Base-by-base conservation (phyloP, 2,888 invertebrate genomes). In the Seira sanloemensis region DNA sequence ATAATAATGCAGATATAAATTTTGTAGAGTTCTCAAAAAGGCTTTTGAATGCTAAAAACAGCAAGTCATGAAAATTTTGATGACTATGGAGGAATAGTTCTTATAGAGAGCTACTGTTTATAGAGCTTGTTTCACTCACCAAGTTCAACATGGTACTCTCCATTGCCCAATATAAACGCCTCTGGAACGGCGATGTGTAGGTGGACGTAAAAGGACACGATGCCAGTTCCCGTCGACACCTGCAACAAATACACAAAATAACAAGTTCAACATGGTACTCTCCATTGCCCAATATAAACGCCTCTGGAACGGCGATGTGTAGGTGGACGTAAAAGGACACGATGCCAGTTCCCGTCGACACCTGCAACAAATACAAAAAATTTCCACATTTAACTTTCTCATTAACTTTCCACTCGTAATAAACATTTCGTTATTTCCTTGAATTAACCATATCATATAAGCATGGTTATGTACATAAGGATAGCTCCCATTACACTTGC, bases 81-180 rank as follows among this genome's bases (percentile, higher is more conserved):
- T n/a, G n/a, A n/a, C n/a, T n/a, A n/a, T n/a, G n/a, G n/a, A n/a
- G n/a, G n/a, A n/a, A n/a, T n/a, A n/a, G n/a, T n/a, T n/a, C n/a
- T n/a, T n/a, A n/a, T n/a, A n/a, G n/a, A n/a, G n/a, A n/a, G n/a
- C n/a, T n/a, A n/a, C n/a, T n/a, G n/a, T n/a, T n/a, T n/a, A n/a
- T n/a, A n/a, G n/a, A n/a, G n/a, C n/a, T n/a, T n/a, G n/a, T n/a
- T n/a, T n/a, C n/a, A n/a, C n/a, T n/a, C n/a, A n/a, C n/a, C n/a
- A n/a, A n/a, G n/a, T 91, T 97, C 96, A 85, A 97, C 97, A 92
- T 97, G 97, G 91, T 96, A 95, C 92, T 97, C 97, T 88, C 95
- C 96, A 73, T 93, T 93, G 87, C 96, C 96, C 90, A 96, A 94
- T 91, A 97, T 97, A 91, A 96, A 96, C 73, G 97, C 97, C 92